phyloP scores from a whole-genome alignment of 2,797 vertebrate genomes.

The Moxostoma hubbsi region DNA sequence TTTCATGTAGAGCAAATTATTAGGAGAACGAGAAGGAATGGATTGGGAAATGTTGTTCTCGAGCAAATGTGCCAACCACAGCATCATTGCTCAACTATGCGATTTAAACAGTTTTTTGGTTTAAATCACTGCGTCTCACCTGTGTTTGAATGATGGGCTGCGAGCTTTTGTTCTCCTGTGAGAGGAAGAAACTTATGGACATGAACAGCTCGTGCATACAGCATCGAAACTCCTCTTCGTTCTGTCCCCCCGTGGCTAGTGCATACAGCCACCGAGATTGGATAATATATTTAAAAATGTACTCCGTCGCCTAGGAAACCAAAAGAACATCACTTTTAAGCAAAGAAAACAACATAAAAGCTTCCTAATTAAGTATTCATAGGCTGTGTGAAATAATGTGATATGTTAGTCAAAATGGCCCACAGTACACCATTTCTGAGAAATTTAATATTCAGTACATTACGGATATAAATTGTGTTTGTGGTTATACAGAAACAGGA shows the following conservation, averaged over 20 bases:
- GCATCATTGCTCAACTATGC: no score
- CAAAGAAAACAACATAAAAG: constrained; percentile 7
- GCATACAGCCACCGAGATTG: constrained; percentile 95
- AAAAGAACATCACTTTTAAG: constrained; percentile 40
- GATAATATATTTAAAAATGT: constrained; percentile 98
- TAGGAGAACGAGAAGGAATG: no score
- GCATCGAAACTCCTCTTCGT: constrained; percentile 95
- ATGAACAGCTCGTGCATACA: constrained; percentile 96
- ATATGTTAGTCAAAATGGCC: constrained; percentile 55
- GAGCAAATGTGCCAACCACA: no score
- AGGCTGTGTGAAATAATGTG: constrained; percentile 61
- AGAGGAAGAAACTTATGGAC: constrained; percentile 97
- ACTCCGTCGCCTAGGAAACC: constrained; percentile 89
- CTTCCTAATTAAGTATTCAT: constrained; percentile 33
- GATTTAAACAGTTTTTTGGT: no score
- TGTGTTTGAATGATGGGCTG: constrained; percentile 90
- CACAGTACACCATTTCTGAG: neutral
- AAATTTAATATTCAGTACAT: constrained; percentile 1
- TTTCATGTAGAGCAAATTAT: no score
- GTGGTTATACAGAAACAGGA: constrained; percentile 45
- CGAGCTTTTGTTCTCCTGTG: constrained; percentile 90
- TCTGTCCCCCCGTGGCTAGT: constrained; percentile 93
- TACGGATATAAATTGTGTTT: neutral
- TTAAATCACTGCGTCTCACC: constrained; percentile 70
- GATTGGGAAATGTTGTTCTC: no score